A percentile compares a stretch with the other conserved stretches of the same genome.
Evolutionary conservation across 2,113 vertebrate genomes (phyloP).

Genomic region (Melanocharis versteri): DNA sequence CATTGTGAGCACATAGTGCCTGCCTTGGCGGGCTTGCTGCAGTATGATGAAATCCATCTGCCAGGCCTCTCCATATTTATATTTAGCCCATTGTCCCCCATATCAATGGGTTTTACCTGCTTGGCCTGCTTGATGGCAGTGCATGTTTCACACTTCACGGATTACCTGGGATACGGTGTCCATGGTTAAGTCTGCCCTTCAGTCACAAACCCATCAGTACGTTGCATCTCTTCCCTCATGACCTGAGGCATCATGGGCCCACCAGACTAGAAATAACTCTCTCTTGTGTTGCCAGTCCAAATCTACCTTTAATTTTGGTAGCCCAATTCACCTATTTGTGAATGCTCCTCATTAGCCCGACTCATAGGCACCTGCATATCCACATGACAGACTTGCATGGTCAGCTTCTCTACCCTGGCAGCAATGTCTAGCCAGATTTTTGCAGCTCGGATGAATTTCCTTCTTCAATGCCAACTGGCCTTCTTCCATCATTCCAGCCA

Average conservation of each 20-base stretch:
- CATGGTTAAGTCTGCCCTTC: not conserved
- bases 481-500: not conserved
- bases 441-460: not conserved
- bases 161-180: not conserved
- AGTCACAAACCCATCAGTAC: not conserved
- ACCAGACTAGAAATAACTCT: not conserved
- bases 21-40: not conserved
- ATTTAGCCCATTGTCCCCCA: not conserved
- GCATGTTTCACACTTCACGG: not conserved
- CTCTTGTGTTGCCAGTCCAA: not conserved
- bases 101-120: not conserved
- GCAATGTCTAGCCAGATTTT: not conserved
- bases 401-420: not conserved
- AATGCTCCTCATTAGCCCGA: not conserved
- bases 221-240: not conserved
- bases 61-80: not conserved
- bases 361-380: not conserved
- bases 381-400: not conserved
- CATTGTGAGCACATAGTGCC: not conserved
- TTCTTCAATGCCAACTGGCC: not conserved
- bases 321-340: not conserved
- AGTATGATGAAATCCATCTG: not conserved
- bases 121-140: not conserved
- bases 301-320: not conserved
- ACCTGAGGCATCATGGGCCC: not conserved